phyloP scores from a whole-genome alignment of 2,888 invertebrate species.

The Lasioglossum figueresi region DNA sequence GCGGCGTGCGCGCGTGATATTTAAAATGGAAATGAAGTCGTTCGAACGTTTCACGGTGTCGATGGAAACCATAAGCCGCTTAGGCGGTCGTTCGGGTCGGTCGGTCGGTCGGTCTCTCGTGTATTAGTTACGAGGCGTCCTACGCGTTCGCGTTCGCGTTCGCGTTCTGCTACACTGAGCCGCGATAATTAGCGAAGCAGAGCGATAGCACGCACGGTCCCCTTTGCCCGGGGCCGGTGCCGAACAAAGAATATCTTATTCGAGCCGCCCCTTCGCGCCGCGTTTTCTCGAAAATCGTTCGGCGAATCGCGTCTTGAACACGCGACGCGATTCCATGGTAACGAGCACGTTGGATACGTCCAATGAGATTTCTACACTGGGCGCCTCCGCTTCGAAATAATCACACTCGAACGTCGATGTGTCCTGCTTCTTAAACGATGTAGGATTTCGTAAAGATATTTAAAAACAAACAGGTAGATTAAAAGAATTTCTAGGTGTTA shows the following conservation, averaged over 20 bases:
- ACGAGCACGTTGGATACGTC: background rate
- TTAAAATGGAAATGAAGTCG: slow-evolving; percentile 53
- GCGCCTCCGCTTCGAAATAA: no score
- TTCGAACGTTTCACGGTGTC: slow-evolving; percentile 44
- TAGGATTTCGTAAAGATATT: no score
- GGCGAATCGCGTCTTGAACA: background rate
- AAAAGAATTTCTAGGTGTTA: background rate
- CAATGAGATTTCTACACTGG: background rate
- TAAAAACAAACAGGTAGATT: background rate
- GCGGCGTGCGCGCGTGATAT: slow-evolving; percentile 38
- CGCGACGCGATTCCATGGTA: background rate
- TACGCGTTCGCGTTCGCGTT: slow-evolving; percentile 19
- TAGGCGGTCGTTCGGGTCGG: slow-evolving; percentile 12
- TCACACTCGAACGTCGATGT: no score
- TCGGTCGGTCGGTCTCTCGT: background rate
- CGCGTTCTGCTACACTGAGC: slow-evolving; percentile 39
- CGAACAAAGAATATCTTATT: slow-evolving; percentile 47
- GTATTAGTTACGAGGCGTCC: slow-evolving; percentile 47
- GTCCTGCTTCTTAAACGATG: background rate
- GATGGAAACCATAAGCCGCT: slow-evolving; percentile 40
- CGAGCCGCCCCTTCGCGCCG: background rate
- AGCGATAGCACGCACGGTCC: slow-evolving; percentile 18
- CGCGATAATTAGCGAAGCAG: slow-evolving; percentile 40
- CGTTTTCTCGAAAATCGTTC: background rate
- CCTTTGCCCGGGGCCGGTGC: background rate